Conservation (phyloP, 30 jellyfish, hydroid and myxozoan genomes). For the Catostylus mosaicus region DNA sequence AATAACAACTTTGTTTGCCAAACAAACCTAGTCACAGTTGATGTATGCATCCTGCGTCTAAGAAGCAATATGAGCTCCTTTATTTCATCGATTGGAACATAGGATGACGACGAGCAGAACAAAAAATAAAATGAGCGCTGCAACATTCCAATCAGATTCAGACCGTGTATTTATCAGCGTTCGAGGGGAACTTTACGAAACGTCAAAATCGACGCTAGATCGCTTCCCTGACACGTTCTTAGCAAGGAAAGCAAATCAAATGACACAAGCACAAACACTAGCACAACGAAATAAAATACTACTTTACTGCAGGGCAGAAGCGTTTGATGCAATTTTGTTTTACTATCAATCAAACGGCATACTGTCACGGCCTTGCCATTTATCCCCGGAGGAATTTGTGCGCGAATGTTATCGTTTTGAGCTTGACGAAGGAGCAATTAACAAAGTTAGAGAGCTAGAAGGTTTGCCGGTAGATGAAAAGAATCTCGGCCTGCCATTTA, state of each 20-base stretch:
- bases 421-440: slow-evolving; percentile 49
- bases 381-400: slow-evolving; percentile 72
- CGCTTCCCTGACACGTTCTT: slow-evolving; percentile 85
- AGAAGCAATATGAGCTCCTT: too few species aligned
- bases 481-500: background rate
- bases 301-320: slow-evolving; percentile 68
- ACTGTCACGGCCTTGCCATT: slow-evolving; percentile 72
- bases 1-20: too few species aligned
- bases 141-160: too few species aligned
- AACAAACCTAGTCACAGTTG: too few species aligned
- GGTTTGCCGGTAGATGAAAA: slow-evolving; percentile 28
- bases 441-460: slow-evolving; percentile 41
- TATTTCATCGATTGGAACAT: too few species aligned
- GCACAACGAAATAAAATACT: slow-evolving; percentile 7
- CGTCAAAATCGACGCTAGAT: slow-evolving; percentile 70
- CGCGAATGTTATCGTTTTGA: slow-evolving; percentile 77
- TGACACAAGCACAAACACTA: background rate
- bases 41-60: too few species aligned
- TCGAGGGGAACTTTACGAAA: slow-evolving; percentile 79
- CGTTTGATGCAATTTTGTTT: slow-evolving; percentile 83
- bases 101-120: background rate
- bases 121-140: background rate
- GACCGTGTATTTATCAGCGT: slow-evolving; percentile 52
- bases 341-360: slow-evolving; percentile 86
- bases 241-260: slow-evolving; percentile 49